phyloP scores from a whole-genome alignment of 1,140 invertebrate genomes.

The Tribolium castaneum region DNA sequence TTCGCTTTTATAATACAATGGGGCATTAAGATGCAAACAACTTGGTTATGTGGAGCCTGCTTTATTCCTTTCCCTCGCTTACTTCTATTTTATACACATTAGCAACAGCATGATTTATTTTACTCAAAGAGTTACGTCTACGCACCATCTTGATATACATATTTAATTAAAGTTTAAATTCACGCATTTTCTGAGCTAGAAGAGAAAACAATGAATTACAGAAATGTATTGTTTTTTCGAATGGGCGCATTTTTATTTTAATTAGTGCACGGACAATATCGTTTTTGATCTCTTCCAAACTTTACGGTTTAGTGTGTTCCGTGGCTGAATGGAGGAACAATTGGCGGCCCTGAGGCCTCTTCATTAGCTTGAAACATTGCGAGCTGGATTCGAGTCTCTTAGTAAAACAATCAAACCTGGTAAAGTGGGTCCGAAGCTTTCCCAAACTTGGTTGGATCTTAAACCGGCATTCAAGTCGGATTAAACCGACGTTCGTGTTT shows the following conservation, averaged over 20 bases:
- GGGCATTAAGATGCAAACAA: constrained; percentile 21
- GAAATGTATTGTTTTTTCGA: too few species aligned
- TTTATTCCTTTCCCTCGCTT: neutral
- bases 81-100: constrained; percentile 19
- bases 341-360: neutral
- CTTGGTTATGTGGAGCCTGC: constrained; percentile 23
- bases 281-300: neutral
- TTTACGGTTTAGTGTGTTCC: neutral
- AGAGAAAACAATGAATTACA: too few species aligned
- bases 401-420: constrained; percentile 33
- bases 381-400: constrained; percentile 23
- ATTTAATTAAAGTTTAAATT: neutral
- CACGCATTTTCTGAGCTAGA: too few species aligned
- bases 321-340: neutral
- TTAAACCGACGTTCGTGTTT: constrained; percentile 30
- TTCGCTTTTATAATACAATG: constrained; percentile 1
- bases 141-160: neutral
- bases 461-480: constrained; percentile 31
- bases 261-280: neutral
- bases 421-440: constrained; percentile 22
- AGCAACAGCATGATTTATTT: constrained; percentile 16
- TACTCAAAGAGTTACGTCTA: constrained; percentile 10
- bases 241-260: neutral
- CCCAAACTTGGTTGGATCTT: constrained; percentile 26
- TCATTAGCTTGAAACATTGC: constrained; percentile 30